A percentile compares a stretch with the other conserved stretches of the same genome.
Conservation (phyloP, 2,888 invertebrate species). For the Sinodicranocentrus sp. region DNA sequence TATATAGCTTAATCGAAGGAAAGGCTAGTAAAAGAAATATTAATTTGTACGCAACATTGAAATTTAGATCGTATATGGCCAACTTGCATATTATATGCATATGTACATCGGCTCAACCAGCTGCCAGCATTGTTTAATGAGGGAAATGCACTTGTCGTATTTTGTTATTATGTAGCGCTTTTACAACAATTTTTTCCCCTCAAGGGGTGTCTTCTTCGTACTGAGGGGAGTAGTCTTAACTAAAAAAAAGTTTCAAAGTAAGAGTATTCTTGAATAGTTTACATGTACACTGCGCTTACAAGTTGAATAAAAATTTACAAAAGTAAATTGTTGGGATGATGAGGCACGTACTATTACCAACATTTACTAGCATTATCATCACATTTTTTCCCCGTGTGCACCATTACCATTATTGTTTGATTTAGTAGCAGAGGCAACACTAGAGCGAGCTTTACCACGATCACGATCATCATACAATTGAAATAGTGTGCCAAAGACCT, state of each 20-base stretch:
- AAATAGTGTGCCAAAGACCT: constrained; percentile 76
- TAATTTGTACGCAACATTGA: neutral
- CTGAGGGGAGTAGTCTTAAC: too few relatives aligned
- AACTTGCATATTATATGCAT: too few relatives aligned
- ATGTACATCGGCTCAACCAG: neutral
- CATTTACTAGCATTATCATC: constrained; percentile 8
- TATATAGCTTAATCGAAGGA: too few relatives aligned
- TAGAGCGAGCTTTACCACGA: neutral
- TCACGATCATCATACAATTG: constrained; percentile 42
- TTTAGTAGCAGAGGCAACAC: neutral
- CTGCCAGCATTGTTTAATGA: constrained; percentile 47
- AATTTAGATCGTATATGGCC: too few relatives aligned
- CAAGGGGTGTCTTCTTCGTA: too few relatives aligned
- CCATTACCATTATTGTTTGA: constrained; percentile 20
- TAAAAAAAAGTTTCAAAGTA: too few relatives aligned
- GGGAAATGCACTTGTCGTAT: constrained; percentile 56
- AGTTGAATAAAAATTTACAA: neutral
- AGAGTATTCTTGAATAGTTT: too few relatives aligned
- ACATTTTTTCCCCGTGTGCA: neutral
- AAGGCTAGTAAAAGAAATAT: neutral
- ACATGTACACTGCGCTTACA: too few relatives aligned
- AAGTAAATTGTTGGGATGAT: neutral
- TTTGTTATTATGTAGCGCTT: too few relatives aligned
- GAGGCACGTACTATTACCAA: constrained; percentile 23
- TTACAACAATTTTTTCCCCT: too few relatives aligned